Evolutionary conservation across 2,113 vertebrate genomes (phyloP).

Genomic region (Gallinago media): DNA sequence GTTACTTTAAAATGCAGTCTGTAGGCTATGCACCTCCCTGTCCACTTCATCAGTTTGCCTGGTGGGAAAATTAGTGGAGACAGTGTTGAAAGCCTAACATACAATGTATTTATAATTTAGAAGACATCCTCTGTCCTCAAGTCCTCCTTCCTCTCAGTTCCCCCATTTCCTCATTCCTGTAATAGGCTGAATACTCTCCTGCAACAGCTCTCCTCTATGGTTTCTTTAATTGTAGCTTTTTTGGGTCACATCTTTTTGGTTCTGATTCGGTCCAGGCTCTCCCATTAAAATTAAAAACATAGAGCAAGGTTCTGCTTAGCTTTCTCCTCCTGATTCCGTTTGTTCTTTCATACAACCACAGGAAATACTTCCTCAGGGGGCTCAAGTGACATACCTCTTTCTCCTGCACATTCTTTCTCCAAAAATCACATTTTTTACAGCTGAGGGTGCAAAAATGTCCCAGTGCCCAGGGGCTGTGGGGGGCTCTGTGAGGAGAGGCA

Average conservation of each 20-base stretch:
- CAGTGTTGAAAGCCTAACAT: background rate
- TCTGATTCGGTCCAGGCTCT: background rate
- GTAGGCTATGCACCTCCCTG: background rate
- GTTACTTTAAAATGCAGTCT: accelerated
- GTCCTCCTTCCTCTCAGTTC: background rate
- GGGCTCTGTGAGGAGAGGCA: background rate
- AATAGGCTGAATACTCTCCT: background rate
- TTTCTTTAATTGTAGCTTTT: background rate
- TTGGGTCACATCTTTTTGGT: background rate
- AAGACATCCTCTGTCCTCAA: background rate
- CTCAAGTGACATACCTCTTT: too few relatives aligned
- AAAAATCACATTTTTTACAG: accelerated
- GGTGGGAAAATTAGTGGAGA: accelerated
- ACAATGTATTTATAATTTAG: accelerated
- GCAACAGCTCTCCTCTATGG: background rate
- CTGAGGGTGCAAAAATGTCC: accelerated
- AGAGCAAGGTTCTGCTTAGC: background rate
- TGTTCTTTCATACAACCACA: background rate
- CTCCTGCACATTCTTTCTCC: background rate
- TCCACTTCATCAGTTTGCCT: background rate
- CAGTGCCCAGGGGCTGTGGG: accelerated
- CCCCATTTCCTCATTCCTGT: background rate
- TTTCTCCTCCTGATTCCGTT: background rate
- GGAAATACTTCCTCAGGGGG: background rate
- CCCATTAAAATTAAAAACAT: background rate